Base-by-base conservation (phyloP, 2,888 invertebrate genomes). In the Noctua janthe region DNA sequence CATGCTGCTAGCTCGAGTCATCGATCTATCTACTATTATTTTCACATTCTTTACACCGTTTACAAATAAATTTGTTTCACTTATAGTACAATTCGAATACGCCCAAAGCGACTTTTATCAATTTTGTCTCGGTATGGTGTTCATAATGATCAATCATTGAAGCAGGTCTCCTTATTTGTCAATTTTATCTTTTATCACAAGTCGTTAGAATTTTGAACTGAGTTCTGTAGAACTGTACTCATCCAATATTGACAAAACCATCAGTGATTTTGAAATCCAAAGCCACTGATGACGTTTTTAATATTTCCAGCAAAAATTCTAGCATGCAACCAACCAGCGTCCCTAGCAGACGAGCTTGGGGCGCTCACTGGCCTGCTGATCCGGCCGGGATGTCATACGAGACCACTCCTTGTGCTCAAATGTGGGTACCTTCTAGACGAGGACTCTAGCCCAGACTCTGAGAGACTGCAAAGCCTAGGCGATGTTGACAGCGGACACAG, bases 401-500 rank as follows among this genome's bases (percentile, higher is more conserved):
- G 97, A 73, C 97, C 98, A 54, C 97, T 98, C 73, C 94, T 98
- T 81, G 97, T 98, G 87, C 97, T 98, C 89, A 98, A 98, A 94
- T 98, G 98, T 91, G 98, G 98, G 76, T 98, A 98, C 92, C 95
- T 98, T 56, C 97, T 98, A 89, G 98, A 98, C 91, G 98, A 98
- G 92, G 99, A 99, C 92, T 98, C 98, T 69, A 99, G 99, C 86
- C 99, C 99, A 10, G 99, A 99, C 92, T 99, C 99, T 47, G 99
- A 99, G 91, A 97, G 98, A 85, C 97, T 98, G 88, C 98, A 98
- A 91, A 98, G 96, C 94, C 93, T 97, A 74, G 98, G 97, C 8
- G 98, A 98, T 92, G 98, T 98, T 20, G 99, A 99, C 93, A 99
- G 99, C 90, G 99, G 99, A 2, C 99, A 99, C 93, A 99, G 99